Conservation (phyloP, 2,797 vertebrate genomes). For the Chloroceryle amazona region DNA sequence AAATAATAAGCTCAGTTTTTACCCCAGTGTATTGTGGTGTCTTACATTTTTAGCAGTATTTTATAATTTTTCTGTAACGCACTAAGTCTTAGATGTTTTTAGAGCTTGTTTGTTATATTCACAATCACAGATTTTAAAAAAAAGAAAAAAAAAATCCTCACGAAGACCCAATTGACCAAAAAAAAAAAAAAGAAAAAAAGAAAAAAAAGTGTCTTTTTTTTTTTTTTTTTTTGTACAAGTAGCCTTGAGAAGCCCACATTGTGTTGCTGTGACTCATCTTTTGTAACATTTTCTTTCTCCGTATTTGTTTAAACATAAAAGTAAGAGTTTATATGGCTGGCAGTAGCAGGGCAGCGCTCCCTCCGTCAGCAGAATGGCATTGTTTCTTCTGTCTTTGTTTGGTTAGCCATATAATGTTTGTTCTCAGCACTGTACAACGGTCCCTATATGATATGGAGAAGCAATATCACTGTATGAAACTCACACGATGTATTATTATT, state of each 20-base stretch:
- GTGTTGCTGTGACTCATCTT: slow-evolving; percentile 86
- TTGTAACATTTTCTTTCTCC: slow-evolving; percentile 85
- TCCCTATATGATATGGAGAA: slow-evolving; percentile 99
- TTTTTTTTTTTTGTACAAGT: slow-evolving; percentile 76
- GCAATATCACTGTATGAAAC: slow-evolving; percentile 99
- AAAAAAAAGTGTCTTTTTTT: slow-evolving; percentile 72
- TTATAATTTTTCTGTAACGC: slow-evolving; percentile 84
- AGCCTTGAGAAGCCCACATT: slow-evolving; percentile 85
- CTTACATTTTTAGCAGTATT: slow-evolving; percentile 88
- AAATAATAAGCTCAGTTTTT: slow-evolving; percentile 78
- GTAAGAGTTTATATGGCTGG: slow-evolving; percentile 85
- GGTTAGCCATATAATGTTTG: slow-evolving; percentile 94
- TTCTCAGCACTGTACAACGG: slow-evolving; percentile 99
- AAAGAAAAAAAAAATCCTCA: slow-evolving; percentile 80
- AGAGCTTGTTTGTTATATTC: slow-evolving; percentile 85
- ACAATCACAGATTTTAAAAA: slow-evolving; percentile 81
- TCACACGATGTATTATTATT: slow-evolving; percentile 97
- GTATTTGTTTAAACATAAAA: slow-evolving; percentile 82
- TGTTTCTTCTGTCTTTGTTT: slow-evolving; percentile 86
- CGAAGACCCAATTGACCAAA: slow-evolving; percentile 86
- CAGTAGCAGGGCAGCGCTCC: slow-evolving; percentile 79
- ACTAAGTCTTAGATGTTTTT: slow-evolving; percentile 88
- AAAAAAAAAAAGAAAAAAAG: slow-evolving; percentile 77
- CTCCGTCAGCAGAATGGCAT: slow-evolving; percentile 79
- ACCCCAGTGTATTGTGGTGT: slow-evolving; percentile 80